These are phyloP conservation scores for Oncorhynchus masou DNA, from an alignment of 2,113 vertebrate species.

Conservation along the genomic window DNA sequence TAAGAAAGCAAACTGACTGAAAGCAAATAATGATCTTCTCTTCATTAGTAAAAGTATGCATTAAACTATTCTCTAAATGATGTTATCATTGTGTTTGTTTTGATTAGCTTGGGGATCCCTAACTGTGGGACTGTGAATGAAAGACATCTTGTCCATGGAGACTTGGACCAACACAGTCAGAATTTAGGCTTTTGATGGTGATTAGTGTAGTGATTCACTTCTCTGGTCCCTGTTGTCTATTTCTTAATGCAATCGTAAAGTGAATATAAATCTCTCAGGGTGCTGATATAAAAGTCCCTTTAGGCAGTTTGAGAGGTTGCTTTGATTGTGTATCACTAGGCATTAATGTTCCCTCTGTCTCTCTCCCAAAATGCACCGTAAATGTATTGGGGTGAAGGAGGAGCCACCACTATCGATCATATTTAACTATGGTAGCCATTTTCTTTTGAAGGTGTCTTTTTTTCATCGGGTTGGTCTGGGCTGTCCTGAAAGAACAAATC, in stretches of 20 bases:
- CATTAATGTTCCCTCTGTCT: slow-evolving; percentile 32
- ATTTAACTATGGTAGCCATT: slow-evolving; percentile 30
- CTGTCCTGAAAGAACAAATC: too few species aligned
- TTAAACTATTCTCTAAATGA: neutral
- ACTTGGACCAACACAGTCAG: slow-evolving; percentile 21
- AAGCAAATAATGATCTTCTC: slow-evolving; percentile 10
- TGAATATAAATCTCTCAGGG: slow-evolving; percentile 45
- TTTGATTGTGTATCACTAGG: slow-evolving; percentile 47
- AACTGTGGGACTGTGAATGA: neutral
- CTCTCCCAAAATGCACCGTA: slow-evolving; percentile 29
- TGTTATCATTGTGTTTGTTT: neutral
- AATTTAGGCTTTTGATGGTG: slow-evolving; percentile 9
- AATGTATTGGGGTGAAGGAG: slow-evolving; percentile 29
- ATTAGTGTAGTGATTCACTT: slow-evolving; percentile 32
- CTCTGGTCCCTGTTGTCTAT: slow-evolving; percentile 9
- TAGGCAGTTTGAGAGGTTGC: slow-evolving; percentile 37
- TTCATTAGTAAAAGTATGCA: slow-evolving; percentile 1
- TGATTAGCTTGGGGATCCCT: neutral
- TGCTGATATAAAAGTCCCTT: slow-evolving; percentile 54
- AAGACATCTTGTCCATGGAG: slow-evolving; percentile 13
- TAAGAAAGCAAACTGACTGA: slow-evolving; percentile 43
- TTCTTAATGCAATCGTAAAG: slow-evolving; percentile 43
- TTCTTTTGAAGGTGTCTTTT: neutral
- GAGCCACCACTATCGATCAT: slow-evolving; percentile 19
- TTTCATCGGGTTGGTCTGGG: neutral